phyloP scores from a whole-genome alignment of 2,797 vertebrate genomes.

The Gobionotothen gibberifrons region DNA sequence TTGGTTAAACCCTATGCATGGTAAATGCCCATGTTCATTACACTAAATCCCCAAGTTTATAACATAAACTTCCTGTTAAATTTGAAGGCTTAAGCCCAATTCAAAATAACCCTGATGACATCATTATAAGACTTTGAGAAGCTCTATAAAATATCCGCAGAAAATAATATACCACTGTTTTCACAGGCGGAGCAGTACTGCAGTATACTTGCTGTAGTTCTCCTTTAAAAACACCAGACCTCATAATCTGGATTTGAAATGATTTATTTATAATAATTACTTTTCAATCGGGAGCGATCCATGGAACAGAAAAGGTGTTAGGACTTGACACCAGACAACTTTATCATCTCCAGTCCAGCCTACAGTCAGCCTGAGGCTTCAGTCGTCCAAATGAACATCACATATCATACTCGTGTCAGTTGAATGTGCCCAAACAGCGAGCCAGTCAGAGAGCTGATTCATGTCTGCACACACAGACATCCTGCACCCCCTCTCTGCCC shows the following conservation, averaged over 20 bases:
- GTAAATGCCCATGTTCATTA: not conserved
- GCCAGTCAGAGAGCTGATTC: conserved; percentile 43
- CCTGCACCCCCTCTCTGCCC: conserved; percentile 9
- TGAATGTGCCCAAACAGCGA: conserved; percentile 24
- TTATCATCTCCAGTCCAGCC: conserved; percentile 32
- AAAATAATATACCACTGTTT: not conserved
- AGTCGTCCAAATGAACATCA: conserved; percentile 31
- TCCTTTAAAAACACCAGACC: conserved; percentile 2
- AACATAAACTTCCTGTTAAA: not conserved
- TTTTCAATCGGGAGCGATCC: not conserved
- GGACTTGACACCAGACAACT: conserved; percentile 19
- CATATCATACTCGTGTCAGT: conserved; percentile 36
- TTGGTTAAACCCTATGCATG: not conserved
- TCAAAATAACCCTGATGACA: not conserved
- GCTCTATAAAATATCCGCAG: not conserved
- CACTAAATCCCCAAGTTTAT: no score
- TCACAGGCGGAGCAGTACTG: not conserved
- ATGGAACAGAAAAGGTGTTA: not conserved
- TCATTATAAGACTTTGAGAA: not conserved
- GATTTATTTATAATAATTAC: not conserved
- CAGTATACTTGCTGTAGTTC: conserved; percentile 1
- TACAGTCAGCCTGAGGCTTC: conserved; percentile 20
- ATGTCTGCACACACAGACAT: conserved; percentile 34
- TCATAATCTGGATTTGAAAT: not conserved
- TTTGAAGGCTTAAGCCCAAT: no score